Evolutionary conservation across 2,888 invertebrate genomes (phyloP).

Genomic region (Eledone cirrhosa): DNA sequence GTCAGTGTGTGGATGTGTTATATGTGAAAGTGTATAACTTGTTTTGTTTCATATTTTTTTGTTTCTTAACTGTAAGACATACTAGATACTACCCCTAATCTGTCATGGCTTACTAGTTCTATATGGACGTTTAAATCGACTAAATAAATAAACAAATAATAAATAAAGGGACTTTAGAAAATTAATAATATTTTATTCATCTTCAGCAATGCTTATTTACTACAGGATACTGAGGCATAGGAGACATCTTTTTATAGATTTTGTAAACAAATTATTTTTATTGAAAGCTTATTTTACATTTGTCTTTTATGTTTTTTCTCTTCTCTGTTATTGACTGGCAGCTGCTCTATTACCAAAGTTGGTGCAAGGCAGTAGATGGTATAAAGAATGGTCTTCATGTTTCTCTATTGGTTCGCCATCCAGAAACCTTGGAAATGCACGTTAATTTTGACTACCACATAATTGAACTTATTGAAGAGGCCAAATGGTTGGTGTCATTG

Average conservation of each 20-base stretch:
- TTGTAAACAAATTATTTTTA: too few species aligned
- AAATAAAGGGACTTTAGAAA: too few species aligned
- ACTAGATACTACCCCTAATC: background rate
- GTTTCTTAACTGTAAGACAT: background rate
- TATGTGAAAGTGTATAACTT: background rate
- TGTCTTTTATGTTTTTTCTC: background rate
- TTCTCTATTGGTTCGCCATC: slow-evolving; percentile 71
- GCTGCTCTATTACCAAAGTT: slow-evolving; percentile 66
- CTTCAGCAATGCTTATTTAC: too few species aligned
- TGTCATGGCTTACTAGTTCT: background rate
- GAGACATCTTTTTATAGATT: too few species aligned
- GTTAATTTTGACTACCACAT: slow-evolving; percentile 67
- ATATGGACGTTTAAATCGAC: background rate
- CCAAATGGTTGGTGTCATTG: slow-evolving; percentile 65
- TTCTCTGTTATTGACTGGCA: slow-evolving; percentile 35
- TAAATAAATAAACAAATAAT: background rate
- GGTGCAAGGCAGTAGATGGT: slow-evolving; percentile 65
- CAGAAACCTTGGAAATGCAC: slow-evolving; percentile 60
- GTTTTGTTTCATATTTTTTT: background rate
- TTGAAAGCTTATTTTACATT: too few species aligned
- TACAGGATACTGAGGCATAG: too few species aligned
- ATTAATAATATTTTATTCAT: too few species aligned
- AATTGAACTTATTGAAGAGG: slow-evolving; percentile 66
- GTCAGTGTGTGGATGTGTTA: too few species aligned
- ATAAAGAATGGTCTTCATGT: slow-evolving; percentile 63